phyloP scores from a whole-genome alignment of 2,113 vertebrate species.

The Sclerurus mexicanus region DNA sequence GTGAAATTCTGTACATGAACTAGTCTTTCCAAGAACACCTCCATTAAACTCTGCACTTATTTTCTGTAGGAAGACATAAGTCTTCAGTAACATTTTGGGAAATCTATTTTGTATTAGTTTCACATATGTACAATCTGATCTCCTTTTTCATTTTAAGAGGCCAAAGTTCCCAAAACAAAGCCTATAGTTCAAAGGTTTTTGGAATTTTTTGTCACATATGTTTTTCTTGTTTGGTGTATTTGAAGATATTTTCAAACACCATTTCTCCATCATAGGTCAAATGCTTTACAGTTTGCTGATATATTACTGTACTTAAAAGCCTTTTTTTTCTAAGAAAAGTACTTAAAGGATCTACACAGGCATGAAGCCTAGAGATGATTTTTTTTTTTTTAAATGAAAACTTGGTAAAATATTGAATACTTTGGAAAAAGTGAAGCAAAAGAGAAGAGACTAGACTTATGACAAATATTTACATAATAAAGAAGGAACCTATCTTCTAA shows the following conservation, averaged over 20 bases:
- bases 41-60: not conserved
- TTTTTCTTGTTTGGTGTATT: slow-evolving; percentile 1
- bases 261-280: slow-evolving; percentile 9
- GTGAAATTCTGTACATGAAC: not conserved
- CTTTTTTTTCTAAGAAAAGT: not conserved
- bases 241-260: not conserved
- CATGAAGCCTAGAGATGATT: not conserved
- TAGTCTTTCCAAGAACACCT: not conserved
- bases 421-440: not conserved
- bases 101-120: not conserved
- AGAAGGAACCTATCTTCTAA: not conserved
- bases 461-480: not conserved
- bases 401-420: not conserved
- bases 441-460: not conserved
- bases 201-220: not conserved
- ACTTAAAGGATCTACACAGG: not conserved
- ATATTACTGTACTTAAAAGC: not conserved
- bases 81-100: not conserved
- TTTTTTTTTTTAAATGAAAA: not conserved
- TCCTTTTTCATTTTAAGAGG: not conserved
- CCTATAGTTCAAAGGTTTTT: not conserved
- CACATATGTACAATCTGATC: not conserved
- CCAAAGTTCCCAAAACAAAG: not conserved
- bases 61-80: not conserved
- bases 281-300: not conserved